Percentiles rank a stretch among this genome's conserved stretches.
Evolutionary conservation across 2,888 invertebrate genomes (phyloP).

Genomic region (Leptura quadrifasciata): DNA sequence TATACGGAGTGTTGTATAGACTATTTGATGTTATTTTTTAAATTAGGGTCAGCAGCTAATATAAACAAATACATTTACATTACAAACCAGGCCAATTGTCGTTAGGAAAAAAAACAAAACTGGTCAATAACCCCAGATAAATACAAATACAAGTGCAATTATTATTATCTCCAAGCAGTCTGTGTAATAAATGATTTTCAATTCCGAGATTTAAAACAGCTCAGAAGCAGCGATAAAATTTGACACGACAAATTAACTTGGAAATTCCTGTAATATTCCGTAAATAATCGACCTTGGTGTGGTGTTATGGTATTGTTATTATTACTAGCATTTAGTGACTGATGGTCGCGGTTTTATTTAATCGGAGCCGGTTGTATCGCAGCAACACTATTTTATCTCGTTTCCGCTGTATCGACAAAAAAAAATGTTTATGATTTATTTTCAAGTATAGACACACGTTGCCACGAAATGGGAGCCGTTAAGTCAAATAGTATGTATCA

Average conservation of each 20-base stretch:
- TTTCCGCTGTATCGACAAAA: not conserved
- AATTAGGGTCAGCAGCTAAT: too few relatives aligned
- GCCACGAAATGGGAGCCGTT: not conserved
- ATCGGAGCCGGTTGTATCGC: not conserved
- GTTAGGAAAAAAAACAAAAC: too few relatives aligned
- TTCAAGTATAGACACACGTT: not conserved
- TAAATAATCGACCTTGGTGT: not conserved
- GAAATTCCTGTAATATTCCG: not conserved
- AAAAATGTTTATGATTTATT: not conserved
- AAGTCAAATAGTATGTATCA: too few relatives aligned
- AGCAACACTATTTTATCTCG: not conserved
- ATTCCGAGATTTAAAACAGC: too few relatives aligned
- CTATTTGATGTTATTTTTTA: too few relatives aligned
- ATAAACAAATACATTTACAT: too few relatives aligned
- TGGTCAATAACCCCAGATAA: too few relatives aligned
- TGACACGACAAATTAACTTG: not conserved
- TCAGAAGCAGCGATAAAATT: not conserved
- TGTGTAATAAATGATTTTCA: too few relatives aligned
- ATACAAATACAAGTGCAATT: too few relatives aligned
- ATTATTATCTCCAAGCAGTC: too few relatives aligned
- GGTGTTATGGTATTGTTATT: not conserved
- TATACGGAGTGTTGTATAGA: too few relatives aligned
- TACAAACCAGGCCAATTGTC: too few relatives aligned
- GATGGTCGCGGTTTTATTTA: not conserved
- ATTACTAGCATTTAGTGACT: not conserved